These are phyloP conservation scores for Parnassius glacialis DNA, from an alignment of 2,888 invertebrate genomes.

Conservation along the genomic window DNA sequence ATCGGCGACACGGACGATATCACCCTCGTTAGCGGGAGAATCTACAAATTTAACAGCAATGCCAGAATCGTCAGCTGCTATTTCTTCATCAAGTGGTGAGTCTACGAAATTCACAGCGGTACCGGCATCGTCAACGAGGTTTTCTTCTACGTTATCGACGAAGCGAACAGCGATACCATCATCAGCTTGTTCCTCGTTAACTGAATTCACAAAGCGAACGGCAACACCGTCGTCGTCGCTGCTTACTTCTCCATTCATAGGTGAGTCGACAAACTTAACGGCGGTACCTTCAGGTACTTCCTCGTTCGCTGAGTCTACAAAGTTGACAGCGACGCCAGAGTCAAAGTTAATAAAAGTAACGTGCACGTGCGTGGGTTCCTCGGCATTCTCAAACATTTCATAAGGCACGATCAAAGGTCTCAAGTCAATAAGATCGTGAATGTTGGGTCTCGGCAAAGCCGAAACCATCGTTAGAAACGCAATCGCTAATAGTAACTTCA, in stretches of 20 bases:
- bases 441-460: conserved; percentile 39
- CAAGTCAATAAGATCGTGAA: conserved; percentile 21
- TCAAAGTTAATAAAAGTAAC: not conserved
- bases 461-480: conserved; percentile 51
- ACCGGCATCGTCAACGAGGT: conserved; percentile 2
- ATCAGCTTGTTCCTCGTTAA: conserved; percentile 5
- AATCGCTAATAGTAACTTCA: conserved; percentile 58
- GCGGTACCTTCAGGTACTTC: conserved; percentile 3
- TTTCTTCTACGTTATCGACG: conserved; percentile 26
- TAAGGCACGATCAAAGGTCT: conserved; percentile 34
- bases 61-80: not conserved
- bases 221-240: not conserved
- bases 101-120: conserved; percentile 12
- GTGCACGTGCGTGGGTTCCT: not conserved
- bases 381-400: conserved; percentile 31
- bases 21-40: not conserved
- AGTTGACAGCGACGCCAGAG: conserved; percentile 8
- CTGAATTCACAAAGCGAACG: conserved; percentile 4
- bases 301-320: conserved; percentile 7
- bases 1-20: not conserved
- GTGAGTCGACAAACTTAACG: conserved; percentile 17
- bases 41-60: conserved; percentile 22
- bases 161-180: conserved; percentile 24
- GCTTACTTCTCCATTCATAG: not conserved
- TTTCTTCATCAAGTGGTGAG: conserved; percentile 3